Evolutionary conservation across 2,888 invertebrate species (phyloP), one percentile per base, ranked within the genome.

Genomic region (Eilema caniola): DNA sequence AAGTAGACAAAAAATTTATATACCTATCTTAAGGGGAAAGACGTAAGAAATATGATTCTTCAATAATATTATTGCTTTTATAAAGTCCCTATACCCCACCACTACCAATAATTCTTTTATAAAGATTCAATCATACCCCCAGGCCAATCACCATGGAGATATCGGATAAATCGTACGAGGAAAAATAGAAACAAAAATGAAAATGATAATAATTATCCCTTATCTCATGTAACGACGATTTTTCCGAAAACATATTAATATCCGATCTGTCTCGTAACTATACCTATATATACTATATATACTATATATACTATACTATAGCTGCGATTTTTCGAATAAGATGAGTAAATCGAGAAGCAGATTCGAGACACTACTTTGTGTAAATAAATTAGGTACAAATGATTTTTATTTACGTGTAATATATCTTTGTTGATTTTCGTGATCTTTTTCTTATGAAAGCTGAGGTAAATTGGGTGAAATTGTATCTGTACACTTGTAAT

Each of bases 241-340:
- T 71, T 25, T 60, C 53, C 12, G 53, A 33, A 68, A 62, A 67
- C 37, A 37, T 67, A 61, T 59, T 71, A 25, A 63, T 23, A 53
- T 69, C 68, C n/a, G 60, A 28, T 37, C 12, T 28, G 31, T 76
- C 74, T 71, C 79, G 79, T 81, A 79, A 76, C 78, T 72, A n/a
- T n/a, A n/a, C n/a, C n/a, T n/a, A n/a, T n/a, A n/a, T n/a, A n/a
- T n/a, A n/a, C n/a, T n/a, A n/a, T n/a, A n/a, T n/a, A n/a, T n/a
- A n/a, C n/a, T n/a, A n/a, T n/a, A n/a, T n/a, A n/a, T n/a, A n/a
- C n/a, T n/a, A n/a, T n/a, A n/a, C n/a, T n/a, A n/a, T n/a, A 62
- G 68, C 1, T 11, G 67, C 78, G 66, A 81, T 79, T 37, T 75
- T 74, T 63, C 69, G 70, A 73, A 80, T 75, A 62, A 71, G 65